These are phyloP conservation scores for Lissocephala sabroskyi DNA, from an alignment of 2,888 invertebrate genomes.

Conservation along the genomic window DNA sequence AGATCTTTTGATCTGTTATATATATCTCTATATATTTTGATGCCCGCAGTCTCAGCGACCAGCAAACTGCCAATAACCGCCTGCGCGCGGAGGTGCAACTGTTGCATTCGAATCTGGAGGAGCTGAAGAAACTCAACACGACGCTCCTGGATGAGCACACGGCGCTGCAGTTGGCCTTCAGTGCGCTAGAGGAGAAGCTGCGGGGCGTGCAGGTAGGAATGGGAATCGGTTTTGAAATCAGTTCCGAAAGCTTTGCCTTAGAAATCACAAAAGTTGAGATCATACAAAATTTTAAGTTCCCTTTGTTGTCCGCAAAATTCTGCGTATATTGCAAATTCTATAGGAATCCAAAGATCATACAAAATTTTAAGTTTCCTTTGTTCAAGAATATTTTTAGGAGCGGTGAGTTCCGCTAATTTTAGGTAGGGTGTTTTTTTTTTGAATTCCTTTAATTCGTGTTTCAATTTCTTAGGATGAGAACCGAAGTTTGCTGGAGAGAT, in stretches of 20 bases:
- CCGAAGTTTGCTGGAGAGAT: constrained; percentile 85
- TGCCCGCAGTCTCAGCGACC: constrained; percentile 82
- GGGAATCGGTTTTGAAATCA: too few relatives aligned
- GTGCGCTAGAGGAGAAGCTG: constrained; percentile 90
- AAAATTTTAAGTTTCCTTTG: too few relatives aligned
- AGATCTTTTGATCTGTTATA: too few relatives aligned
- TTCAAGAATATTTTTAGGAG: too few relatives aligned
- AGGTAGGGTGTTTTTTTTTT: background rate
- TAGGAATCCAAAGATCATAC: too few relatives aligned
- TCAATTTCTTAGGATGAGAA: constrained; percentile 85
- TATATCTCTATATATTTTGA: too few relatives aligned
- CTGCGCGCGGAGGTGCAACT: constrained; percentile 82
- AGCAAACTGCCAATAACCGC: constrained; percentile 77
- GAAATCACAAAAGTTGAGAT: constrained; percentile 7
- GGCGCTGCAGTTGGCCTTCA: constrained; percentile 92
- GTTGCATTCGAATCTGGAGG: constrained; percentile 81
- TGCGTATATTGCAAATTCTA: too few relatives aligned
- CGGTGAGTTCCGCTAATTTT: too few relatives aligned
- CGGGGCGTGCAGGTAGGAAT: constrained; percentile 84
- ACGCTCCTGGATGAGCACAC: constrained; percentile 94
- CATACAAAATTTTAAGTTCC: background rate
- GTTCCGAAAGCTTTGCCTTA: constrained; percentile 18
- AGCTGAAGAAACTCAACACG: constrained; percentile 88
- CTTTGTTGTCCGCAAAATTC: background rate
- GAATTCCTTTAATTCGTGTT: background rate